A percentile compares a stretch with the other conserved stretches of the same genome.
phyloP scores from a whole-genome alignment of 2,113 vertebrate genomes.

The Thamnaconus septentrionalis region DNA sequence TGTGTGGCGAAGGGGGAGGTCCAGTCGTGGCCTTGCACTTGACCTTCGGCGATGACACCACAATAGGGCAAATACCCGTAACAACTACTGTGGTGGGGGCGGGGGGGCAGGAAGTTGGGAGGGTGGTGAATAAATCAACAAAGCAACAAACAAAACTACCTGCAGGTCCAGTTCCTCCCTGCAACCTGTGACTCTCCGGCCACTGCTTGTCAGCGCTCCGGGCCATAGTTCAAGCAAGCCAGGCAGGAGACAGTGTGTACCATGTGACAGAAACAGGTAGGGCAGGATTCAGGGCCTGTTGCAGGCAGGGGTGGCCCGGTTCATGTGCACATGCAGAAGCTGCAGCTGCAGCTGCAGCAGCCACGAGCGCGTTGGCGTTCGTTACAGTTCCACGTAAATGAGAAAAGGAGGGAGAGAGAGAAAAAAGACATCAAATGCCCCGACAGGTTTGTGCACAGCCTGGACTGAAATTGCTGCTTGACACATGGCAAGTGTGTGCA shows the following conservation, averaged over 20 bases:
- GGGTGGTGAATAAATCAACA: background rate
- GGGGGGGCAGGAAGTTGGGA: no score
- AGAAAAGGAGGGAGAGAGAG: background rate
- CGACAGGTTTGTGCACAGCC: slow-evolving; percentile 5
- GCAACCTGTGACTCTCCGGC: slow-evolving; percentile 28
- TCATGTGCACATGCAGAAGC: background rate
- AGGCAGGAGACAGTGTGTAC: slow-evolving; percentile 24
- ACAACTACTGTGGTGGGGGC: no score
- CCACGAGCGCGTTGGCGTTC: background rate
- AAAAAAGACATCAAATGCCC: no score
- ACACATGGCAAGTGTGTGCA: slow-evolving; percentile 5
- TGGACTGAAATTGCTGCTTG: slow-evolving; percentile 4
- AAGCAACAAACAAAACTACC: slow-evolving; percentile 5
- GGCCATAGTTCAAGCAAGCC: slow-evolving; percentile 30
- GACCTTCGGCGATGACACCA: background rate
- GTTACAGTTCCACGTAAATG: background rate
- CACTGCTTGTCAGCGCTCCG: slow-evolving; percentile 31
- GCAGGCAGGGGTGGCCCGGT: background rate
- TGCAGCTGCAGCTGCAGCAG: background rate
- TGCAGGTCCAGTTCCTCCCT: slow-evolving; percentile 12
- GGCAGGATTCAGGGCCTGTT: slow-evolving; percentile 35
- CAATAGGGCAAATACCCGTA: no score
- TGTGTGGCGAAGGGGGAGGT: background rate
- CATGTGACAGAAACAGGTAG: slow-evolving; percentile 60
- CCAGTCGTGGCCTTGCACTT: background rate